Evolutionary conservation across 1,140 invertebrate species (phyloP).

Genomic region (Acromyrmex echinatior): DNA sequence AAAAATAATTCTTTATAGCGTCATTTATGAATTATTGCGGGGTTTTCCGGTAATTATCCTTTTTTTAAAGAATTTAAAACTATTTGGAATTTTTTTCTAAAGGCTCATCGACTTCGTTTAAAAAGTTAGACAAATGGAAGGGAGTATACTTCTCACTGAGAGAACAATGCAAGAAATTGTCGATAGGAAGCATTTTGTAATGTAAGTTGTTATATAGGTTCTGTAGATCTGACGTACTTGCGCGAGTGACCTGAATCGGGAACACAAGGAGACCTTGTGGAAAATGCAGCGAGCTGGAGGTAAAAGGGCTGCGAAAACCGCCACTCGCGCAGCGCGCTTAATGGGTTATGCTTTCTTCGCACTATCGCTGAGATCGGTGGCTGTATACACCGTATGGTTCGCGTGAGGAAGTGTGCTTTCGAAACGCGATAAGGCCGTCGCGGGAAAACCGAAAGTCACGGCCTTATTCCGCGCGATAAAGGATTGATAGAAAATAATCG

Average conservation of each 20-base stretch:
- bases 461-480: conserved; percentile 44
- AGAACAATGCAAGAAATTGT: conserved; percentile 12
- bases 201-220: conserved; percentile 19
- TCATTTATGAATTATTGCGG: not conserved
- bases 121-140: conserved; percentile 14
- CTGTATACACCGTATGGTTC: not conserved
- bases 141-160: not conserved
- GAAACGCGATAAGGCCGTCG: conserved; percentile 32
- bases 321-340: conserved; percentile 50
- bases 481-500: conserved; percentile 53
- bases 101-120: conserved; percentile 9
- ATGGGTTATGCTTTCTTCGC: conserved; percentile 42
- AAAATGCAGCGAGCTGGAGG: conserved; percentile 50
- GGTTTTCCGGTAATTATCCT: too few species aligned
- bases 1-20: not conserved
- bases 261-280: conserved; percentile 42
- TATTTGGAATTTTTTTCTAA: conserved; percentile 14
- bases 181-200: conserved; percentile 36
- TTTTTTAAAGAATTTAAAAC: not conserved
- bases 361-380: conserved; percentile 42
- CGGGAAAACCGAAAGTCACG: conserved; percentile 52
- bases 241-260: conserved; percentile 54
- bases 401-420: conserved; percentile 27
- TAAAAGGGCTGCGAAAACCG: conserved; percentile 58
- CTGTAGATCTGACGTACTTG: conserved; percentile 11